A percentile compares a stretch with the other conserved stretches of the same genome.
These are phyloP conservation scores for Tragelaphus scriptus DNA, from an alignment of 2,113 vertebrate genomes.

Conservation along the genomic window DNA sequence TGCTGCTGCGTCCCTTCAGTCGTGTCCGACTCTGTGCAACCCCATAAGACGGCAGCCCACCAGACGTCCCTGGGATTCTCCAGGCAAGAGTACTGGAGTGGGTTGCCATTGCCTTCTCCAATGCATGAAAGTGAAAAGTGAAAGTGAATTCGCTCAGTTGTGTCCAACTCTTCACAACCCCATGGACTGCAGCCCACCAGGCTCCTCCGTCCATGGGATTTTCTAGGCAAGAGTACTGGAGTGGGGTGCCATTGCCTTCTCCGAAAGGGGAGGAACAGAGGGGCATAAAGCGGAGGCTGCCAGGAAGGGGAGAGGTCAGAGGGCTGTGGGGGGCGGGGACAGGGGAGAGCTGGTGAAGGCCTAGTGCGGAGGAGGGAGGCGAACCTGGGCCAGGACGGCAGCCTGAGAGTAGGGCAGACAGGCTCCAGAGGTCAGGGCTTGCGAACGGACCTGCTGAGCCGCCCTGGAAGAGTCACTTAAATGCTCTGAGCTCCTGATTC, in stretches of 20 bases:
- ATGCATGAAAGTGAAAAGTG: too few relatives aligned
- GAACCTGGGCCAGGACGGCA: accelerated
- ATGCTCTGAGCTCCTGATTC: not conserved
- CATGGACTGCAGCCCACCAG: too few relatives aligned
- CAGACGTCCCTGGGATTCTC: too few relatives aligned
- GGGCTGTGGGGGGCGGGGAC: accelerated
- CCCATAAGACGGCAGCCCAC: accelerated
- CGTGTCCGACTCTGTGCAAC: accelerated
- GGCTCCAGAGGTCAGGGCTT: not conserved
- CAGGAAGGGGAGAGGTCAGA: not conserved
- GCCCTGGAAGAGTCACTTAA: not conserved
- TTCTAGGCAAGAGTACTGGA: not conserved
- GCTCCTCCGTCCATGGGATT: not conserved
- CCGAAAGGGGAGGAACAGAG: not conserved
- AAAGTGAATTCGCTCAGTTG: too few relatives aligned
- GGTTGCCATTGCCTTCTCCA: too few relatives aligned
- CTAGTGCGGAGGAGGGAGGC: accelerated
- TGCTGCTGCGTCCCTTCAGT: too few relatives aligned
- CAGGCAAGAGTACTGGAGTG: too few relatives aligned
- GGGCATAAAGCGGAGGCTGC: not conserved
- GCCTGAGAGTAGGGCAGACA: accelerated
- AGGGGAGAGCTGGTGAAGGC: accelerated
- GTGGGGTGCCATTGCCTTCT: not conserved
- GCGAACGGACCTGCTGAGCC: accelerated
- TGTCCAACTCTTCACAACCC: too few relatives aligned